These are phyloP conservation scores for Prenolepis imparis DNA, from an alignment of 2,888 invertebrate species.

Conservation along the genomic window DNA sequence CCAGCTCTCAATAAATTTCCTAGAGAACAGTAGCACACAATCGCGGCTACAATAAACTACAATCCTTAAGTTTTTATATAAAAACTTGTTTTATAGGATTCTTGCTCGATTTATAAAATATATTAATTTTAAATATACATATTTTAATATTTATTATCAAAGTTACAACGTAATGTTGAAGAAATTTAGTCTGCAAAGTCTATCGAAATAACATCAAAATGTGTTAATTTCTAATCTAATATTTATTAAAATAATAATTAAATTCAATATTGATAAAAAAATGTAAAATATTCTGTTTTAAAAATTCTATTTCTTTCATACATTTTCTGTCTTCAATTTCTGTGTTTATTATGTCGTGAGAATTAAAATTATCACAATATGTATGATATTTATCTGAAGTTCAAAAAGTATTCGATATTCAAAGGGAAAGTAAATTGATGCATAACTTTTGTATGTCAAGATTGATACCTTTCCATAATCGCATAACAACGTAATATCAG, in stretches of 20 bases:
- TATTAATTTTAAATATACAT: not conserved
- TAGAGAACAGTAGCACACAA: not conserved
- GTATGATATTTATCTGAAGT: conserved; percentile 21
- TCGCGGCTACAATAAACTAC: not conserved
- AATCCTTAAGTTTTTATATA: not conserved
- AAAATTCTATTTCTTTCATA: not conserved
- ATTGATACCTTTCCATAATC: conserved; percentile 62
- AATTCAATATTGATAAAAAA: not conserved
- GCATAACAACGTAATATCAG: conserved; percentile 51
- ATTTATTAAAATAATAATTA: not conserved
- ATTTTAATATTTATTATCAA: not conserved
- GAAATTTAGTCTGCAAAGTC: not conserved
- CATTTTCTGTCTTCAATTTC: not conserved
- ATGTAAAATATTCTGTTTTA: not conserved
- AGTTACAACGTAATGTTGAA: not conserved
- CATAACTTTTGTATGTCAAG: conserved; percentile 43
- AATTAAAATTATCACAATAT: conserved; percentile 30
- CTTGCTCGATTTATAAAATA: not conserved
- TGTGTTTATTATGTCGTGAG: not conserved
- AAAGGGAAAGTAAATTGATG: conserved; percentile 63
- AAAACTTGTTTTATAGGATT: not conserved
- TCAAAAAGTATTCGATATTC: conserved; percentile 42
- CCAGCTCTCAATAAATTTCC: conserved; percentile 10
- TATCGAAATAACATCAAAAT: not conserved
- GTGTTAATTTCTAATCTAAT: not conserved